Base-by-base conservation (phyloP, 2,113 vertebrate species). In the Limanda limanda region DNA sequence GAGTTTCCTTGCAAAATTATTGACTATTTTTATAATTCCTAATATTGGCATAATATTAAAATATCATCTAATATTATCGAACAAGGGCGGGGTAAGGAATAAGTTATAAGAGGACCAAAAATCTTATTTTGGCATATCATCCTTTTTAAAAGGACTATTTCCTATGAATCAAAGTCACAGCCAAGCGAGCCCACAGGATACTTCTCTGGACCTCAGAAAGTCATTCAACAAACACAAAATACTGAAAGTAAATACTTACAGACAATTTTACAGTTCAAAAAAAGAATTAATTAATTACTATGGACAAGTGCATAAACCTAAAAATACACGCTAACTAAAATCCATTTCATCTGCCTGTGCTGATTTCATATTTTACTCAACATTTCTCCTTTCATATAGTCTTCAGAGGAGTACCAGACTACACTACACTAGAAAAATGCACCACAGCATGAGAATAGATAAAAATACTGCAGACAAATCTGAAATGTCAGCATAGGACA, bases 111-210 rank as follows among this genome's bases (percentile, higher is more conserved):
- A 37, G 31, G 21, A 58, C 17, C 23, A 63, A 3, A 31, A 5
- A 31, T 27, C 2, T 27, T n/a, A n/a, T n/a, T n/a, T n/a, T n/a
- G n/a, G n/a, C n/a, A 51, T 21, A 15, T 6, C 57, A 48, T 17
- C 15, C 15, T 48, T 48, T 48, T 48, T 48, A 48, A 11, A 1
- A 51, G 40, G 27, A 37, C 24, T 55, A 45, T 40, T 27, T 8
- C 24, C 57, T 15, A 5, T 60, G 37, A 61, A 72, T 70, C 25
- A 71, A 47, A 73, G 23, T 60, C 55, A 57, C n/a, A 75, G 52
- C 37, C 45, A 72, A 68, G 45, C 2, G 37, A 71, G 54, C 58
- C 71, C 64, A 76, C 63, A 66, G 68, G 68, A 84, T 64, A 74
- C 21, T n/a, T 57, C n/a, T 56, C 60, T 20, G 63, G 74, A 66